phyloP scores from a whole-genome alignment of 2,113 vertebrate species.

The Canis aureus region DNA sequence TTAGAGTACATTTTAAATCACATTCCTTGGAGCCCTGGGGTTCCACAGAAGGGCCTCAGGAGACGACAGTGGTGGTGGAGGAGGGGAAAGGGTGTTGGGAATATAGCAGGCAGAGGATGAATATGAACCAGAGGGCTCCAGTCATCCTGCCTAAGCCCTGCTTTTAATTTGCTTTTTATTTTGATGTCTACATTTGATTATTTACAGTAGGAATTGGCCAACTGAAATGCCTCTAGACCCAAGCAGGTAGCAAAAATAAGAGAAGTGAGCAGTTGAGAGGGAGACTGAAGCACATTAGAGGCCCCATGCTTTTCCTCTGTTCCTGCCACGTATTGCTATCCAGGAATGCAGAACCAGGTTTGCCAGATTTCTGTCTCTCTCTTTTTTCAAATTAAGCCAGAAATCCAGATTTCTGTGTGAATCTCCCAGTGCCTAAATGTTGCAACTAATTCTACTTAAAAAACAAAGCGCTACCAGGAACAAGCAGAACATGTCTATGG shows the following conservation, averaged over 20 bases:
- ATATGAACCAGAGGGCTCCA: neutral
- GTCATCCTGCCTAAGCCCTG: neutral
- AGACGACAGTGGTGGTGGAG: neutral
- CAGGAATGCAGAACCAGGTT: neutral
- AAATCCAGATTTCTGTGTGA: neutral
- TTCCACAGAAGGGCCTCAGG: neutral
- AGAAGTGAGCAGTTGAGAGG: neutral
- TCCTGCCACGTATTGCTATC: neutral
- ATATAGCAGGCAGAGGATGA: neutral
- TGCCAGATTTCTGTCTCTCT: neutral
- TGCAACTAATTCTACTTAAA: conserved; percentile 4
- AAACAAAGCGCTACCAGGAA: neutral
- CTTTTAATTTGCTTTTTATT: conserved; percentile 15
- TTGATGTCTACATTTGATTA: neutral
- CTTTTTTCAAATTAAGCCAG: neutral
- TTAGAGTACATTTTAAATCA: neutral
- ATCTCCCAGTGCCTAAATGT: neutral
- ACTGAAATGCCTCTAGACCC: neutral
- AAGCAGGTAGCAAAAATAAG: neutral
- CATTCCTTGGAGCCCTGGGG: neutral
- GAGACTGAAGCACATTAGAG: neutral
- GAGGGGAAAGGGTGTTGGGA: neutral
- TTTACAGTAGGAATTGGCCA: neutral
- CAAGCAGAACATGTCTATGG: neutral
- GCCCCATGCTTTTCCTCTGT: neutral